phyloP scores from a whole-genome alignment of 2,797 vertebrate species.

The Pantherophis alleghaniensis region DNA sequence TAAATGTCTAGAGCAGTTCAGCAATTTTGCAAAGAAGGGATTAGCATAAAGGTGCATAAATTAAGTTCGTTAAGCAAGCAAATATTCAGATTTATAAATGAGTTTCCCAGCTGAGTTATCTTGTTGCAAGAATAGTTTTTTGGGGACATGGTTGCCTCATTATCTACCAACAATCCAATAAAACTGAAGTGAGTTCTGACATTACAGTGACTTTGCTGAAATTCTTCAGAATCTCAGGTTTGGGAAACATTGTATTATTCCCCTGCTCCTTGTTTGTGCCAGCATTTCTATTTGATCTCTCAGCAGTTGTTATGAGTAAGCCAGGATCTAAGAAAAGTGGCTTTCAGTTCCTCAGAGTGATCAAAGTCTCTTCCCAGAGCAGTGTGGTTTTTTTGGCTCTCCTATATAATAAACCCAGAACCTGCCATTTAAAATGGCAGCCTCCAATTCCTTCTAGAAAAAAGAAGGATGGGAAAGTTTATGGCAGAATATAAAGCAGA shows the following conservation, averaged over 20 bases:
- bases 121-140: constrained; percentile 12
- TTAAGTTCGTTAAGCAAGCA: constrained; percentile 19
- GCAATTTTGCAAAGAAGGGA: constrained; percentile 28
- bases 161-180: constrained; percentile 8
- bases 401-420: constrained; percentile 47
- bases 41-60: background rate
- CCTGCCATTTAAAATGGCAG: constrained; percentile 44
- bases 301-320: constrained; percentile 42
- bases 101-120: constrained; percentile 28
- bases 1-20: background rate
- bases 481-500: constrained; percentile 25
- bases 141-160: constrained; percentile 10
- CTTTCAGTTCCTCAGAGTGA: constrained; percentile 55
- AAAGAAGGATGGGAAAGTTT: constrained; percentile 29
- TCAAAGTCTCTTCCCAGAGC: constrained; percentile 54
- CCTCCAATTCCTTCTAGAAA: constrained; percentile 37
- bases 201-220: constrained; percentile 35
- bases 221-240: constrained; percentile 52
- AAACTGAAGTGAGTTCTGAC: background rate
- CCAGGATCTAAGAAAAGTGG: constrained; percentile 55
- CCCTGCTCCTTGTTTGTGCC: constrained; percentile 55
- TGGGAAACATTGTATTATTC: constrained; percentile 54
- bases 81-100: constrained; percentile 40
- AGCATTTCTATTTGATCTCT: constrained; percentile 63
- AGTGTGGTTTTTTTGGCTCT: constrained; percentile 40